Base-by-base conservation (phyloP, 2,888 invertebrate genomes). In the Ectemnius lituratus region DNA sequence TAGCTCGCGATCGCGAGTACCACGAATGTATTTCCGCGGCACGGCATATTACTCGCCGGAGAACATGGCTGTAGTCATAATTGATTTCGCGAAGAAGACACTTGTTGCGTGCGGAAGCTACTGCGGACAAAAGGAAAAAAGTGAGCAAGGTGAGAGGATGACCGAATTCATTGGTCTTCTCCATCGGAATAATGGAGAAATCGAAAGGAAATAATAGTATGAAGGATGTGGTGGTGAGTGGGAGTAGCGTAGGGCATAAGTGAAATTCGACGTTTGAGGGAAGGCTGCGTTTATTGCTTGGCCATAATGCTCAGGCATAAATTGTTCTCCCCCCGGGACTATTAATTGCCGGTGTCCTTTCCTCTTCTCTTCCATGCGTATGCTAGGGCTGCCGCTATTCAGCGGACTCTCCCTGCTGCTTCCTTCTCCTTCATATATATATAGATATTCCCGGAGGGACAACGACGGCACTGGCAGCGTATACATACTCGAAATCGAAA, bases 401-500 rank as follows among this genome's bases (percentile, higher is more conserved):
- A 1, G 1, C 52, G 5, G 5, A 11, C 16, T 52, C 52, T 14
- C n/a, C 16, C 16, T 52, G 14, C 52, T 52, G 14, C 52, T 52
- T 14, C 52, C 16, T 52, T 14, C 52, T n/a, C 16, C 16, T 16
- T 52, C 16, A 4, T 52, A 52, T 23, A 23, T 2, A 2, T 23
- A 23, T 23, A 23, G 23, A 52, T 14, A 52, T 16, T 14, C 52
- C n/a, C 37, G 16, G 52, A 47, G 47, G n/a, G 47, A 52, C n/a
- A n/a, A 13, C 14, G 16, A 47, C 13, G 11, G 18, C 11, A 11
- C 18, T 14, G 13, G 20, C 13, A 20, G 14, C 16, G 27, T 27
- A 58, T 37, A 6, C 58, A 13, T 27, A 58, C 18, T 13, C 23
- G 27, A 58, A 58, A 58, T 58, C 23, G 58, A 58, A 58, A 58